A percentile compares a stretch with the other conserved stretches of the same genome.
Evolutionary conservation across 2,888 invertebrate genomes (phyloP).

Genomic region (Lissocephala sabroskyi): DNA sequence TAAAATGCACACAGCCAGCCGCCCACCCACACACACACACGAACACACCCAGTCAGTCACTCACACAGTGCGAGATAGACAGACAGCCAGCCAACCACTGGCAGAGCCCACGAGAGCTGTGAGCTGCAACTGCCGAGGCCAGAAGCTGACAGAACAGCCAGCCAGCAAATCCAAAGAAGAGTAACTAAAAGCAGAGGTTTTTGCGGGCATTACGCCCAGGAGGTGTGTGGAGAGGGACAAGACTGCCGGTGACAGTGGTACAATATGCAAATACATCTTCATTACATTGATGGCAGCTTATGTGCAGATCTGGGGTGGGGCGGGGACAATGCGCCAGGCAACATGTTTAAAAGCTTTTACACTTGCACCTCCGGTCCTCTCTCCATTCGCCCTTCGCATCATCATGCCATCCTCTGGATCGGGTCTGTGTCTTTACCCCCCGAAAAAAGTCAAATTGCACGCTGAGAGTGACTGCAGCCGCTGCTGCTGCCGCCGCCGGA

Average conservation of each 20-base stretch:
- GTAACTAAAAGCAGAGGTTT: constrained; percentile 31
- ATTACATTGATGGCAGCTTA: constrained; percentile 63
- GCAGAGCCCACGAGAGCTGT: constrained; percentile 37
- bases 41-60: not conserved
- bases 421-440: no score
- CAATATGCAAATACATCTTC: constrained; percentile 64
- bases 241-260: constrained; percentile 45
- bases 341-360: constrained; percentile 61
- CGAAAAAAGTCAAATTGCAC: no score
- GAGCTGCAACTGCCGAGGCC: no score
- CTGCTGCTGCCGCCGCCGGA: constrained; percentile 13
- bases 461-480: constrained; percentile 26
- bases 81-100: no score
- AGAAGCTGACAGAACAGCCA: not conserved
- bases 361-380: constrained; percentile 48
- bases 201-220: no score
- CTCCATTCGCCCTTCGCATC: no score
- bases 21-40: not conserved
- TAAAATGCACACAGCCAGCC: constrained; percentile 35
- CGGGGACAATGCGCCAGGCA: constrained; percentile 7
- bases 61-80: no score
- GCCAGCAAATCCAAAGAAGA: constrained; percentile 31
- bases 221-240: not conserved
- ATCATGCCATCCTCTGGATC: no score
- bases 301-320: constrained; percentile 48